phyloP scores from a whole-genome alignment of 2,888 invertebrate species.

The Acanthacorydalis orientalis region DNA sequence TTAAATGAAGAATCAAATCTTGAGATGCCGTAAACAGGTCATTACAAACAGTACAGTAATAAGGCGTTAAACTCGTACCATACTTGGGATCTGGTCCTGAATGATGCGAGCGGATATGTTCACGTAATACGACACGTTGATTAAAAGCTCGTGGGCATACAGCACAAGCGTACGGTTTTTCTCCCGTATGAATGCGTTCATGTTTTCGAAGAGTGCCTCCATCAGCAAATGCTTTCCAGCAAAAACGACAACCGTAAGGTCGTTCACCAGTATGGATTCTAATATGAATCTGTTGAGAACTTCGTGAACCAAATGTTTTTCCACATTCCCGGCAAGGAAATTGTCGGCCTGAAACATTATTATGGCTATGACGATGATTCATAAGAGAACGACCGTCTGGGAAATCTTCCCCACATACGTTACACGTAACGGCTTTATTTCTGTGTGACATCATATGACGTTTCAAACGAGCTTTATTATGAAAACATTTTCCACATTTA shows the following conservation, averaged over 20 bases:
- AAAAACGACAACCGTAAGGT: slow-evolving; percentile 70
- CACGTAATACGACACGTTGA: slow-evolving; percentile 68
- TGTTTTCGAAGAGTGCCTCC: slow-evolving; percentile 74
- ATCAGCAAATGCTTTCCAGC: slow-evolving; percentile 81
- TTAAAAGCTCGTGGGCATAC: slow-evolving; percentile 78
- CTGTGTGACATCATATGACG: slow-evolving; percentile 56
- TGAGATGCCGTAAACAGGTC: slow-evolving; percentile 50
- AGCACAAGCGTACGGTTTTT: slow-evolving; percentile 75
- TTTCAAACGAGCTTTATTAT: slow-evolving; percentile 45
- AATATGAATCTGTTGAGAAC: slow-evolving; percentile 73
- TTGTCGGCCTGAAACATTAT: slow-evolving; percentile 35
- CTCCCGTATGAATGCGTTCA: slow-evolving; percentile 72
- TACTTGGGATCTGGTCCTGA: slow-evolving; percentile 60
- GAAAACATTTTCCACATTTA: slow-evolving; percentile 52
- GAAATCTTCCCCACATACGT: slow-evolving; percentile 52
- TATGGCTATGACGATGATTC: slow-evolving; percentile 51
- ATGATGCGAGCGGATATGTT: slow-evolving; percentile 74
- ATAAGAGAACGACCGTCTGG: slow-evolving; percentile 51
- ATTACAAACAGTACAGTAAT: slow-evolving; percentile 61
- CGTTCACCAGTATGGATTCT: slow-evolving; percentile 73
- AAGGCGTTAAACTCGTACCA: slow-evolving; percentile 43
- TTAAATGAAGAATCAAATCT: slow-evolving; percentile 65
- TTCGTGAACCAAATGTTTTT: slow-evolving; percentile 71
- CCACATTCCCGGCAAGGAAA: slow-evolving; percentile 74
- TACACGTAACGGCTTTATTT: slow-evolving; percentile 51